Evolutionary conservation across 1,140 invertebrate genomes (phyloP).

Genomic region (Teleogryllus occipitalis): DNA sequence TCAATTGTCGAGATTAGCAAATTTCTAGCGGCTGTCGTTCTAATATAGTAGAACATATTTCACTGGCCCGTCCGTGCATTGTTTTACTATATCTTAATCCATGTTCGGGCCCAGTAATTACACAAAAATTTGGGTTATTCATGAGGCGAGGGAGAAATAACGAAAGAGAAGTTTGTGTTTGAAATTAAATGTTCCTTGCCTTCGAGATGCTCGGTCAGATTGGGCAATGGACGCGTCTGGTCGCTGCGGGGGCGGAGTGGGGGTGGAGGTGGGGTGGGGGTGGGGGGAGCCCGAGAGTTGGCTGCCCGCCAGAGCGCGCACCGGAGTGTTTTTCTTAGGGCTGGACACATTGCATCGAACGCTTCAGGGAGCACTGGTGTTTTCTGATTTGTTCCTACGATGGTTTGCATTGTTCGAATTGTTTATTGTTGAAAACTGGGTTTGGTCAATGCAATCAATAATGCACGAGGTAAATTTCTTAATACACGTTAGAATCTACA

Average conservation of each 20-base stretch:
- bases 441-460: too few relatives aligned
- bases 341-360: too few relatives aligned
- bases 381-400: too few relatives aligned
- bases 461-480: too few relatives aligned
- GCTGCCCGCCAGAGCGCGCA: too few relatives aligned
- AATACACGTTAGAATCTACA: too few relatives aligned
- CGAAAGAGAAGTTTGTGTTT: neutral
- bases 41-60: neutral
- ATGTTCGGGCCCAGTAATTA: neutral
- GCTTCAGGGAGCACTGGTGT: too few relatives aligned
- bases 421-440: too few relatives aligned
- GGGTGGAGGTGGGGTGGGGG: too few relatives aligned
- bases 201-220: neutral
- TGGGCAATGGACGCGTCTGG: neutral
- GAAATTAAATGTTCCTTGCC: neutral
- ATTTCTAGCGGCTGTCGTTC: neutral
- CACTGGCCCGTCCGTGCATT: neutral
- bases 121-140: neutral
- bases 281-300: too few relatives aligned
- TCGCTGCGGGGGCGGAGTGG: neutral
- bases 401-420: too few relatives aligned
- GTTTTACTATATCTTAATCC: conserved; percentile 1
- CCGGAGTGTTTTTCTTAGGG: too few relatives aligned
- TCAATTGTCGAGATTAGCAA: neutral
- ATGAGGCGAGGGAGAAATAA: neutral